Conservation (phyloP, 37 sponge, comb jelly and placozoan species). For the Beroe ovata region DNA sequence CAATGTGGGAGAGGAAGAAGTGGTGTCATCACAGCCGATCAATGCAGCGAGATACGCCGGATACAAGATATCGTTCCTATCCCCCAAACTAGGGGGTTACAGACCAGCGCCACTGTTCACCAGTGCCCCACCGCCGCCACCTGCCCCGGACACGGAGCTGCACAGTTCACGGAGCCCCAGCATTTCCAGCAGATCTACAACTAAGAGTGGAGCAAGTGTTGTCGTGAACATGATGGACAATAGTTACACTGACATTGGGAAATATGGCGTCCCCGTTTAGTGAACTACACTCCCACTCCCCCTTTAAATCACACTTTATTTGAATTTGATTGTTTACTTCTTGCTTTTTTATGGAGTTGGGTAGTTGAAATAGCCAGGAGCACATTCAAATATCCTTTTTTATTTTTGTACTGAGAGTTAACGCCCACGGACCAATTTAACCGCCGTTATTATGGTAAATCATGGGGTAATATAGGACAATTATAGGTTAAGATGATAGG, state of each 20-base stretch:
- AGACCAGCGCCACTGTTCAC: not conserved
- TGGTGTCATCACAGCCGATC: slow-evolving; percentile 9
- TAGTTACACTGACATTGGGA: slow-evolving; percentile 12
- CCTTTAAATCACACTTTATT: no score
- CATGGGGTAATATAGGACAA: no score
- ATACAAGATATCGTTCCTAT: not conserved
- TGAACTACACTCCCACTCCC: not conserved
- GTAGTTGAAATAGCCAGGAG: no score
- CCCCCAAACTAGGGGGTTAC: slow-evolving; percentile 6
- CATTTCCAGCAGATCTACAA: not conserved
- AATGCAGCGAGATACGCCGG: slow-evolving; percentile 28
- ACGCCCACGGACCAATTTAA: no score
- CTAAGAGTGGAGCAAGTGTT: slow-evolving; percentile 26
- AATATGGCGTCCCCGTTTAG: slow-evolving; percentile 47
- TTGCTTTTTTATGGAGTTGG: no score
- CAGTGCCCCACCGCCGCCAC: not conserved
- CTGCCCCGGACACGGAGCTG: not conserved
- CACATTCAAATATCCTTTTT: no score
- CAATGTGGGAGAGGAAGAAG: not conserved
- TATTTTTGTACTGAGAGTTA: no score
- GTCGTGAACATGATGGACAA: slow-evolving; percentile 3
- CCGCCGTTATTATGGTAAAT: no score
- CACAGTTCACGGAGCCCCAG: not conserved
- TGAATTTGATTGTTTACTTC: no score
- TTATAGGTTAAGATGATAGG: no score